phyloP scores from a whole-genome alignment of 2,888 invertebrate genomes.

The Julus scanicus region DNA sequence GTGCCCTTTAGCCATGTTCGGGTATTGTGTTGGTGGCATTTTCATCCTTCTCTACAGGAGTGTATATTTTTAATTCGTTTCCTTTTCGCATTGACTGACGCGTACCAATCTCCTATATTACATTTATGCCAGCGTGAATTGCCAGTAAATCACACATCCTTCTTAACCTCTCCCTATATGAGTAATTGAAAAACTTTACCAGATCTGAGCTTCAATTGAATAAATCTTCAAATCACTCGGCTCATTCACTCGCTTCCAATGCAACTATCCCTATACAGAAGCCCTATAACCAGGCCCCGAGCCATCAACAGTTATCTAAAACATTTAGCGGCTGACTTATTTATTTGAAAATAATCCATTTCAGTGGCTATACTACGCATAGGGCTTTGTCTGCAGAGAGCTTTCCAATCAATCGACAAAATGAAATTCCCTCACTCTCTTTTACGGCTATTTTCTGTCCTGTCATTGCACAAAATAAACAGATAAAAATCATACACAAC shows the following conservation, averaged over 20 bases:
- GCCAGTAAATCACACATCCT: constrained; percentile 43
- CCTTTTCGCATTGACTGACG: constrained; percentile 35
- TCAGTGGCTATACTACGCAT: not conserved
- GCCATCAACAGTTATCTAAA: constrained; percentile 42
- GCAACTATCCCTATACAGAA: no score
- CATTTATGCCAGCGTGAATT: constrained; percentile 43
- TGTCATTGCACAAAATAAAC: not conserved
- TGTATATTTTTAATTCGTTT: constrained; percentile 43
- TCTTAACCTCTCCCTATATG: constrained; percentile 32
- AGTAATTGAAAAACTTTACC: constrained; percentile 45
- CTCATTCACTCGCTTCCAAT: not conserved
- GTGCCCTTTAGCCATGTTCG: not conserved
- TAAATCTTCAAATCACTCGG: constrained; percentile 40
- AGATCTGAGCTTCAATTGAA: constrained; percentile 42
- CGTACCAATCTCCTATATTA: constrained; percentile 31
- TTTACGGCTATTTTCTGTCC: not conserved
- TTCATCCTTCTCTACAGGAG: not conserved
- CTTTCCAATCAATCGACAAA: constrained; percentile 23
- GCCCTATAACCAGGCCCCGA: not conserved
- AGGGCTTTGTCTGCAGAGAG: constrained; percentile 17
- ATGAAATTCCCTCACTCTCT: not conserved
- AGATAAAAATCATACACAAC: not conserved
- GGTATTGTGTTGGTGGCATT: not conserved
- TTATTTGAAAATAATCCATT: constrained; percentile 45
- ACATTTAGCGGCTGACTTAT: constrained; percentile 45